phyloP scores from a whole-genome alignment of 2,113 vertebrate genomes.

The Rostratula benghalensis region DNA sequence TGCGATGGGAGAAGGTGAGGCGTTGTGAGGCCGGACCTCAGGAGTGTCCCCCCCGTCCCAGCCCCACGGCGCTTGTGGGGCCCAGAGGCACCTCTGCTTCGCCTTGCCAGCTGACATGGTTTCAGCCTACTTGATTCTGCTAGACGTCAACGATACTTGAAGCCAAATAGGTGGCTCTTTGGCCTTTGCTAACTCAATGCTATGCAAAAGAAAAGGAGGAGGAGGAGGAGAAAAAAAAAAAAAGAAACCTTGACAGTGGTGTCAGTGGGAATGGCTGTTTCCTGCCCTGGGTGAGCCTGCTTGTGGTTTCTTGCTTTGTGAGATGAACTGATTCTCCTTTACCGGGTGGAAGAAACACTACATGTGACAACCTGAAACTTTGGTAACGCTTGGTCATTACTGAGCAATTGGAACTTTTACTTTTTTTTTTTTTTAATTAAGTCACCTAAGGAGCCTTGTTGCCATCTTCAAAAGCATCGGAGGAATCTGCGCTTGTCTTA shows the following conservation, averaged over 20 bases:
- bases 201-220: slow-evolving; percentile 69
- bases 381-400: not conserved
- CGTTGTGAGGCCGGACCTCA: not conserved
- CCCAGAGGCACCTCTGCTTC: not conserved
- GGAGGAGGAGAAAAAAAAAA: slow-evolving; percentile 36
- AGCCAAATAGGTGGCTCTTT: not conserved
- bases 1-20: slow-evolving; percentile 7
- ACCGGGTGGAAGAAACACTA: not conserved
- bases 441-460: slow-evolving; percentile 28
- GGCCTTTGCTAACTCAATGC: slow-evolving; percentile 50
- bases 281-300: slow-evolving; percentile 39
- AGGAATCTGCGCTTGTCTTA: not conserved
- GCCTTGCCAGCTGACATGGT: not conserved
- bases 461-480: not conserved
- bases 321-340: not conserved
- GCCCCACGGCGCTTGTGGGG: not conserved
- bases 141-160: not conserved
- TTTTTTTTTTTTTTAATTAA: not conserved
- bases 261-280: slow-evolving; percentile 15
- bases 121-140: not conserved
- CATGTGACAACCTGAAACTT: not conserved
- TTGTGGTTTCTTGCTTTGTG: slow-evolving; percentile 2
- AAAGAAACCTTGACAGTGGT: not conserved
- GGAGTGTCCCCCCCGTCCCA: not conserved
- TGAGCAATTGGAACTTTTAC: slow-evolving; percentile 1